A percentile compares a stretch with the other conserved stretches of the same genome.
Conservation (phyloP, 2,888 invertebrate genomes). For the Mystacides longicornis region DNA sequence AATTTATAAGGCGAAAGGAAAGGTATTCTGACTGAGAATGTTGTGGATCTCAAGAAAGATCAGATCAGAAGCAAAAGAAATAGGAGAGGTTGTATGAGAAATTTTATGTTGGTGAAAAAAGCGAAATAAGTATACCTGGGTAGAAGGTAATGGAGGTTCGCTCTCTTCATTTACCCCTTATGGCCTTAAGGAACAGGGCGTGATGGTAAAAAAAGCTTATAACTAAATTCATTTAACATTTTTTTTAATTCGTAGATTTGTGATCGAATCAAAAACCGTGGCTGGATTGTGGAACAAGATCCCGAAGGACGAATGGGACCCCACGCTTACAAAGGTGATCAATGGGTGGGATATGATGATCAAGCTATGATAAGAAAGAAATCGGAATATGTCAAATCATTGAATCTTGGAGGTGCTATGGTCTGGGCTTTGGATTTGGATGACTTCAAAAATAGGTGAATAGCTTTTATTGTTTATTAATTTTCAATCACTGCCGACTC, state of each 20-base stretch:
- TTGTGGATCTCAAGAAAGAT: too few species aligned
- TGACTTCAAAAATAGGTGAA: conserved; percentile 64
- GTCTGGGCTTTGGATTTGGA: conserved; percentile 87
- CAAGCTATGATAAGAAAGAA: conserved; percentile 70
- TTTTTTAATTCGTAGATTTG: conserved; percentile 56
- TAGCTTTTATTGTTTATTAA: not conserved
- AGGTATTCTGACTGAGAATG: too few species aligned
- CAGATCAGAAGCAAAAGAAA: too few species aligned
- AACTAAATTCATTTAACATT: not conserved
- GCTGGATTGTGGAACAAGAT: conserved; percentile 77
- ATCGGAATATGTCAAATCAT: conserved; percentile 66
- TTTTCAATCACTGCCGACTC: not conserved
- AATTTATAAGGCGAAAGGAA: too few species aligned
- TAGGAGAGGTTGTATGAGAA: too few species aligned
- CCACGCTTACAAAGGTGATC: conserved; percentile 77
- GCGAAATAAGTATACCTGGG: too few species aligned
- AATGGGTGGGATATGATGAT: conserved; percentile 91
- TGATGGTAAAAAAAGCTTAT: too few species aligned
- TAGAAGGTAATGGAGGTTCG: too few species aligned
- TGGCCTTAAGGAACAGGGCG: too few species aligned
- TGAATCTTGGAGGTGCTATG: conserved; percentile 82
- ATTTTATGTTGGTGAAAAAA: too few species aligned
- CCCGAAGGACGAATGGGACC: conserved; percentile 75
- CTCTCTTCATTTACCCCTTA: too few species aligned
- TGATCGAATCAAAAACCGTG: conserved; percentile 66